Evolutionary conservation across 2,113 vertebrate species (phyloP).

Genomic region (Catharus minimus): DNA sequence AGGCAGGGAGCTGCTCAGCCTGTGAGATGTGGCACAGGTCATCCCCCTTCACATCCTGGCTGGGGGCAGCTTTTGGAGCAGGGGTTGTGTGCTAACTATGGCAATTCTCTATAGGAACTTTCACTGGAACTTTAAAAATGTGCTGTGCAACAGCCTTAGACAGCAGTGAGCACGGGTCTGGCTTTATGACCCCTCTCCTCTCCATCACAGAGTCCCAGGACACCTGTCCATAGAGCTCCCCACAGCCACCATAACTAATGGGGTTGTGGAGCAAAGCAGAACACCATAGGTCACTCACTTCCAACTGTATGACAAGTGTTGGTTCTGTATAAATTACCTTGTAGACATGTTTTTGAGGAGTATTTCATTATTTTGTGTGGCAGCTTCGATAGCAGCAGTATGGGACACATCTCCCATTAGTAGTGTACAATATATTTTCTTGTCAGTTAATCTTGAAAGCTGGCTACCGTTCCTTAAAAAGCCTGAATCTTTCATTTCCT

Average conservation of each 20-base stretch:
- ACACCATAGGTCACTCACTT: conserved; percentile 47
- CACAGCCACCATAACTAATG: conserved; percentile 57
- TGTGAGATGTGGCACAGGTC: neutral
- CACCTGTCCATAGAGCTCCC: conserved; percentile 51
- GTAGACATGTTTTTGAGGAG: conserved; percentile 59
- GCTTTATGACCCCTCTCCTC: conserved; percentile 38
- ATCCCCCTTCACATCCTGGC: neutral
- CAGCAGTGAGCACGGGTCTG: conserved; percentile 54
- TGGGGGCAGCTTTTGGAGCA: neutral
- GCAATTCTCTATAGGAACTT: conserved; percentile 34
- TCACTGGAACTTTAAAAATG: conserved; percentile 44
- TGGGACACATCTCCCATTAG: conserved; percentile 55
- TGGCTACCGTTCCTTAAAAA: conserved; percentile 26
- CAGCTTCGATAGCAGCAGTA: conserved; percentile 36
- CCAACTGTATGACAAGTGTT: conserved; percentile 39
- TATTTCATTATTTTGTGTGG: conserved; percentile 62
- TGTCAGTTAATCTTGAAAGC: conserved; percentile 69
- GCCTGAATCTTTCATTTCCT: conserved; percentile 56
- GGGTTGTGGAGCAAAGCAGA: conserved; percentile 38
- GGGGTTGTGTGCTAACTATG: neutral
- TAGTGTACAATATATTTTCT: conserved; percentile 56
- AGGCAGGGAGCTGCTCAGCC: neutral
- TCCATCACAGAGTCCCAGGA: conserved; percentile 52
- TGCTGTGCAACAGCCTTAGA: conserved; percentile 44
- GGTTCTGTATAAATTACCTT: conserved; percentile 46